phyloP scores from a whole-genome alignment of 2,888 invertebrate species.

The Microlaimidae sp. region DNA sequence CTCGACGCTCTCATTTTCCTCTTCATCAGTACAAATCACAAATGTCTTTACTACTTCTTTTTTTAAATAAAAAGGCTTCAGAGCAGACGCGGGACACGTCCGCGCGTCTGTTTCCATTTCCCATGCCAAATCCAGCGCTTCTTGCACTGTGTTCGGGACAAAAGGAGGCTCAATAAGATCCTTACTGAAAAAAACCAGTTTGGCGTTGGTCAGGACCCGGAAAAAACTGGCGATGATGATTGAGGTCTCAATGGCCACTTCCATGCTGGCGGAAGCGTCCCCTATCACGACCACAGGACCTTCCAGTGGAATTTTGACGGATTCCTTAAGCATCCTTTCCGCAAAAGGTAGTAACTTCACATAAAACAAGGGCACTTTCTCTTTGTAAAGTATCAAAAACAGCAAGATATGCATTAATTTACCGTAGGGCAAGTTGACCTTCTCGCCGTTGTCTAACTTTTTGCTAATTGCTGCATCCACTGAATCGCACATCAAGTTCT shows the following conservation, averaged over 20 bases:
- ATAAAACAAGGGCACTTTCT: conserved; percentile 21
- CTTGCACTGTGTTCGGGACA: conserved; percentile 32
- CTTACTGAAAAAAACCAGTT: conserved; percentile 36
- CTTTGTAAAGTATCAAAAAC: conserved; percentile 24
- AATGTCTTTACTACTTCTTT: conserved; percentile 37
- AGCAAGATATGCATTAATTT: conserved; percentile 36
- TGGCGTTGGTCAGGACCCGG: conserved; percentile 34
- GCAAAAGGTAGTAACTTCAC: conserved; percentile 26
- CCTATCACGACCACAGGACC: conserved; percentile 37
- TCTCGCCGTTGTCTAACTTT: conserved; percentile 27
- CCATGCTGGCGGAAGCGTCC: conserved; percentile 37
- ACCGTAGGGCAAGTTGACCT: conserved; percentile 32
- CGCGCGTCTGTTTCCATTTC: conserved; percentile 27
- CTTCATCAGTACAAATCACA: conserved; percentile 38
- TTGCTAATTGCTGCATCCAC: conserved; percentile 29
- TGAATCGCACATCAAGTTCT: conserved; percentile 32
- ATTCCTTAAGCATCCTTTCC: conserved; percentile 25
- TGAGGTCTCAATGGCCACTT: conserved; percentile 36
- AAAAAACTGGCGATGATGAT: conserved; percentile 37
- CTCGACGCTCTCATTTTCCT: conserved; percentile 31
- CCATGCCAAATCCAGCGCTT: conserved; percentile 34
- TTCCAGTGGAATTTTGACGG: conserved; percentile 30
- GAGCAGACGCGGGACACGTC: conserved; percentile 35
- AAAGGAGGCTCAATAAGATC: conserved; percentile 27
- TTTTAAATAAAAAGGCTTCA: conserved; percentile 34